Evolutionary conservation across 2,888 invertebrate genomes (phyloP), one percentile per base, ranked within the genome.

Genomic region (Polietes domitor): DNA sequence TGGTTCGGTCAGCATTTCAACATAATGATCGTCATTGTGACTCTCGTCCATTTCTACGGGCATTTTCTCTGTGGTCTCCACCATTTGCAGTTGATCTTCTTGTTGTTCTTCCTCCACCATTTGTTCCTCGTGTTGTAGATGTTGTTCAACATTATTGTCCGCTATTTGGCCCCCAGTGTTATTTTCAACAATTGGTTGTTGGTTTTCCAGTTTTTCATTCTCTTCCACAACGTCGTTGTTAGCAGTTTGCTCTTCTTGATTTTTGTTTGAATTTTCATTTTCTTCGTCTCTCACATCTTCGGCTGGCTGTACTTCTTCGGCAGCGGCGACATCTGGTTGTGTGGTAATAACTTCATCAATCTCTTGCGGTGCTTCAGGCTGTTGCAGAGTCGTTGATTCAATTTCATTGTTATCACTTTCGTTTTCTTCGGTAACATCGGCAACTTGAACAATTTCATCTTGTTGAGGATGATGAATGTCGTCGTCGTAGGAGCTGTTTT

Each of bases 291-390:
- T 17, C 41, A 37, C 10, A 15, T 83, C 63, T 32, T 63, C 55
- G n/a, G n/a, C 10, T 26, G 28, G 7, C 17, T 53, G 50, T 19
- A 17, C 19, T 12, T 72, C 71, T 72, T 79, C 71, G 28, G n/a
- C 53, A 19, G n/a, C 76, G 15, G 75, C 65, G 68, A 50, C 10
- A 61, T 74, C 17, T 6, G 74, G 24, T 55, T 77, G 85, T 82
- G 85, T 65, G 47, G 82, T 85, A 80, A 82, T 80, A 82, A 75
- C 68, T 85, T 85, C 80, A 72, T 82, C 37, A 72, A 65, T 43
- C 17, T 53, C 10, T 61, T 47, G 50, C 41, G 47, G 19, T 55
- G 74, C 77, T 75, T 72, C 75, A 37, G 75, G 80, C 71, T 79
- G 70, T 58, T 53, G 63, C 50, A 61, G 71, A 70, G 72, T 63